phyloP scores from a whole-genome alignment of 2,797 vertebrate genomes.

The Myotis findleyi region DNA sequence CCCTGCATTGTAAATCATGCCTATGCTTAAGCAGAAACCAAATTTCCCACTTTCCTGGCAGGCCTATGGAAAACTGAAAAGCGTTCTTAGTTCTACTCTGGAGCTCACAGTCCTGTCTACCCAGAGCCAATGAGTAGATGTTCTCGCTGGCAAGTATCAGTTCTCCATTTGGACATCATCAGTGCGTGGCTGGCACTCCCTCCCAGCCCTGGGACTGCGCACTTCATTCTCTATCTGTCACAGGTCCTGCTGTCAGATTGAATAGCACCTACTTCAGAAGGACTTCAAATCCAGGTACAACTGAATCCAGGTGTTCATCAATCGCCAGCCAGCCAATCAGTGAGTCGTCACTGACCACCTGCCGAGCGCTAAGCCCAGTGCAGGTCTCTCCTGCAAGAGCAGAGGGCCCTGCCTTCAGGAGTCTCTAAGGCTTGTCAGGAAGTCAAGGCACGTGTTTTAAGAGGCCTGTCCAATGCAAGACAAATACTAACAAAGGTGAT shows the following conservation, averaged over 20 bases:
- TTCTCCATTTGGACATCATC: too few relatives aligned
- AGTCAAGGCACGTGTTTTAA: background rate
- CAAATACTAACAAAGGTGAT: background rate
- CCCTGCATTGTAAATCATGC: conserved; percentile 71
- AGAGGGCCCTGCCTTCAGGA: background rate
- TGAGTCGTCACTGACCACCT: background rate
- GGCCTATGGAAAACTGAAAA: conserved; percentile 67
- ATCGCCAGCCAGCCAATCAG: background rate
- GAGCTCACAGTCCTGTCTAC: too few relatives aligned
- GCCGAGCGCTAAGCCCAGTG: accelerated
- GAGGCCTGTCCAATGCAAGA: background rate
- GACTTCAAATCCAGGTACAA: background rate
- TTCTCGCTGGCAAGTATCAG: too few relatives aligned
- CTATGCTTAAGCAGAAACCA: conserved; percentile 75
- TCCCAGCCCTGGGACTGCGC: background rate
- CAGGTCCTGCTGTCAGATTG: too few relatives aligned
- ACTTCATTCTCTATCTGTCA: accelerated
- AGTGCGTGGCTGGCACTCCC: accelerated
- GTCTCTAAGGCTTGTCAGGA: background rate
- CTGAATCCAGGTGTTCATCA: background rate
- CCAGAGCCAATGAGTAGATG: background rate
- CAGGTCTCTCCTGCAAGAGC: accelerated
- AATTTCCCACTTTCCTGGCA: conserved; percentile 54
- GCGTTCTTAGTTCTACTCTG: conserved; percentile 55
- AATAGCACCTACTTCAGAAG: background rate